Base-by-base conservation (phyloP, 2,888 invertebrate species). In the Cosmorhoe ocellata region DNA sequence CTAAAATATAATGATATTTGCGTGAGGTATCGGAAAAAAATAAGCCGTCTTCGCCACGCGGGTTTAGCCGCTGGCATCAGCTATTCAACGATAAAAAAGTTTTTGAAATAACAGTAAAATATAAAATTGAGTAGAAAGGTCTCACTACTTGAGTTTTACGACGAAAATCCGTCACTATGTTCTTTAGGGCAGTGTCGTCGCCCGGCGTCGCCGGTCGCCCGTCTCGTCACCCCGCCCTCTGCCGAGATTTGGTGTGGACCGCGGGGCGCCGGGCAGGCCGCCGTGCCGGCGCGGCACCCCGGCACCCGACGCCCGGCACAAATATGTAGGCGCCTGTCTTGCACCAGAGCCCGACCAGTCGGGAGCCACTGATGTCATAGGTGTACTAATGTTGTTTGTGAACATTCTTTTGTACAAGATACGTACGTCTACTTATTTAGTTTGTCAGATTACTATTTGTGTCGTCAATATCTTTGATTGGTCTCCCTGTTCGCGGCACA, bases 241-340 rank as follows among this genome's bases (percentile, higher is more conserved):
- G 31, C 38, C 18, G 13, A 18, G 31, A 8, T 32, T 24, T 8
- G 36, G 32, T 31, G 12, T 18, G 36, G 76, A 69, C 76, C 69
- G 77, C 74, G 66, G 76, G 76, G 76, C 79, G 79, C 77, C 74
- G 60, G 43, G 41, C 46, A 58, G 59, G 64, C 57, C 60, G 58
- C 50, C 56, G 39, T 8, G 13, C 51, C 61, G 66, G 61, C 62
- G 65, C 42, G 57, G 61, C 66, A 63, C 61, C 69, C 57, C 64
- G 78, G 72, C 74, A 65, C 66, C 24, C 24, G 24, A 4, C 24
- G 24, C 2, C 24, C 57, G 59, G 59, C 76, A 70, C 79, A 73
- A 75, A 75, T 73, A 79, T 71, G 59, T 64, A 70, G 81, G 80
- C 81, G 81, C 83, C 78, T n/a, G 30, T 32, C 31, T 63, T 58